Base-by-base conservation (phyloP, 2,888 invertebrate genomes). In the Cremastinae sp. region DNA sequence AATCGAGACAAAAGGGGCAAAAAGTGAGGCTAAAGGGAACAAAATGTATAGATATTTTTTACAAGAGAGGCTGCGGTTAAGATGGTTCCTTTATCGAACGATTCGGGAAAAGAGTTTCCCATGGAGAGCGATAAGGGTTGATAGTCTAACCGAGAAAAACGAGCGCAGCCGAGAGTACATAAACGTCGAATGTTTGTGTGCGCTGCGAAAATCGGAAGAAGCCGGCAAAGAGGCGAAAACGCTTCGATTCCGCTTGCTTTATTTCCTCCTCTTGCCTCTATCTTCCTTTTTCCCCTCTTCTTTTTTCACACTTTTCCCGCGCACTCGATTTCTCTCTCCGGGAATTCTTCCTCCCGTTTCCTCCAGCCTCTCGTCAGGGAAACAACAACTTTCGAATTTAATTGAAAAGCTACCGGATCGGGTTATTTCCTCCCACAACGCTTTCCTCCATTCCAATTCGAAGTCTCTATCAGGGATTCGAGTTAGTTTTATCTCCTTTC, bases 41-140 rank as follows among this genome's bases (percentile, higher is more conserved):
- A 22, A 9, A 35, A 39, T 20, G 47, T 45, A 47, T 39, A 73
- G 56, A 58, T 28, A 39, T 77, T 49, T 16, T 55, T 80, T 80
- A 82, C 81, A 80, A 74, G 8, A n/a, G 14, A 49, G 22, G 10
- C 47, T 28, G 62, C 18, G 80, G 79, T 82, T 78, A 74, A 79
- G 82, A 86, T 84, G 83, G 83, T 81, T 81, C 82, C 85, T 87
- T 87, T 85, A 86, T 87, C 84, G 87, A 84, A 81, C 85, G 83
- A 85, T 87, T 87, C 84, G 84, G 86, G 83, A 84, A 84, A 86
- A 86, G 83, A 83, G 83, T 83, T 86, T 84, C 87, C 87, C 80
- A 79, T 66, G 85, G 85, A 79, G 74, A 74, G 28, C 85, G 86
- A 88, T 87, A 87, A 87, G 83, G 81, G 82, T 82, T 82, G 78